phyloP scores from a whole-genome alignment of 2,113 vertebrate species.

The Sphyrna mokarran region DNA sequence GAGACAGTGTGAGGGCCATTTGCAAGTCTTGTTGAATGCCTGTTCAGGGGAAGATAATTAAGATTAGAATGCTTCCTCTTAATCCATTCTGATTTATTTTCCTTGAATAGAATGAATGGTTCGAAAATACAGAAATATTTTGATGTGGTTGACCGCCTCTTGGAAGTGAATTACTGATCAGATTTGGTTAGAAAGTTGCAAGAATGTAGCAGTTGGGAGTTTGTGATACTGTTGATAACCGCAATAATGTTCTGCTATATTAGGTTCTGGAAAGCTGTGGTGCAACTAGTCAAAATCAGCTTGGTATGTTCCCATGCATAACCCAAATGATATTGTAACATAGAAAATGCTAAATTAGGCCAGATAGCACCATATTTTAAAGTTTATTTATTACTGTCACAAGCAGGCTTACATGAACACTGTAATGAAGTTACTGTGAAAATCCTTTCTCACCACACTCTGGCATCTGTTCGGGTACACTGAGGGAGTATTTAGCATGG shows the following conservation, averaged over 20 bases:
- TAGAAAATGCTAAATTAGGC: neutral
- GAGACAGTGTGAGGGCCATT: constrained; percentile 18
- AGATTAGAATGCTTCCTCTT: neutral
- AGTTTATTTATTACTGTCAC: no score
- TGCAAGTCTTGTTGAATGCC: neutral
- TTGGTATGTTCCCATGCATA: neutral
- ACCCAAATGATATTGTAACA: neutral
- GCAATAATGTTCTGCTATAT: neutral
- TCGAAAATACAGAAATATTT: neutral
- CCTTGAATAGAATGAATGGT: neutral
- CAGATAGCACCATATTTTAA: neutral
- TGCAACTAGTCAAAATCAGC: neutral
- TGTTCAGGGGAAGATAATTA: constrained; percentile 15
- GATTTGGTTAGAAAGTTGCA: neutral
- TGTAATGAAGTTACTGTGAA: no score
- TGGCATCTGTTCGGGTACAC: no score
- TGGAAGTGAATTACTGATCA: neutral
- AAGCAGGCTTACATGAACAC: no score
- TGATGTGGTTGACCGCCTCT: neutral
- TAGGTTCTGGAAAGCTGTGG: neutral
- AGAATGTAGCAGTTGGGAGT: neutral
- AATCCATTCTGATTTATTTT: constrained; percentile 15
- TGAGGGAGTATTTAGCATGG: no score
- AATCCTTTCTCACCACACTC: no score
- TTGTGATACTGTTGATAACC: neutral